Base-by-base conservation (phyloP, 2,797 vertebrate species). In the Gambusia yucatana region DNA sequence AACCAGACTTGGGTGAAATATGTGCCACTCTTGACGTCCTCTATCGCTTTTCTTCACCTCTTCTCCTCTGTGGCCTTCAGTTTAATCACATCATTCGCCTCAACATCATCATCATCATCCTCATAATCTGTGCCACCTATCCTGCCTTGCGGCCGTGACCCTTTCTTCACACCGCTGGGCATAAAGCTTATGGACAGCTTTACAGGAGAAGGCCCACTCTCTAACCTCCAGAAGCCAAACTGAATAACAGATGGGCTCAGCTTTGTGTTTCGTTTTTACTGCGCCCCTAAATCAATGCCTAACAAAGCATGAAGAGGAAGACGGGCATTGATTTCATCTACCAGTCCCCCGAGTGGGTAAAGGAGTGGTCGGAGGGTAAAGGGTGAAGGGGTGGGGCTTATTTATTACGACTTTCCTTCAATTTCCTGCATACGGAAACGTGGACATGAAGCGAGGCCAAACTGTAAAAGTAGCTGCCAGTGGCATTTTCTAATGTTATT, bases 221-320 rank as follows among this genome's bases (percentile, higher is more conserved):
- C 79, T 93, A 95, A 94, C 93, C 93, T 94, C 91, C 89, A 92
- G 86, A 92, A 95, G 90, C 84, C 89, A 91, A 87, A 89, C 91
- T 88, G 94, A 91, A 87, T 85, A 94, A 90, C 89, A 94, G 92
- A 93, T 91, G 93, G 93, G 90, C 87, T 91, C 81, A 91, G 89
- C 92, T 94, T 94, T 94, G 90, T 89, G 88, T 92, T 89, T 92
- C 87, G 90, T 94, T 95, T 91, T 95, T 91, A 95, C 91, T 95
- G 93, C 92, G 88, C 91, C 75, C 92, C 87, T 96, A 95, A 96
- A 96, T 96, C 94, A 95, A 88, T 92, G 90, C 87, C 90, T 93
- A 94, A 95, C 92, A 94, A 94, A 94, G 91, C 91, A 91, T 59
- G 75, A 82, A 75, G 87, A 82, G 82, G 80, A 71, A 70, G 77